These are phyloP conservation scores for Leptura quadrifasciata DNA, from an alignment of 2,888 invertebrate species.

Conservation along the genomic window DNA sequence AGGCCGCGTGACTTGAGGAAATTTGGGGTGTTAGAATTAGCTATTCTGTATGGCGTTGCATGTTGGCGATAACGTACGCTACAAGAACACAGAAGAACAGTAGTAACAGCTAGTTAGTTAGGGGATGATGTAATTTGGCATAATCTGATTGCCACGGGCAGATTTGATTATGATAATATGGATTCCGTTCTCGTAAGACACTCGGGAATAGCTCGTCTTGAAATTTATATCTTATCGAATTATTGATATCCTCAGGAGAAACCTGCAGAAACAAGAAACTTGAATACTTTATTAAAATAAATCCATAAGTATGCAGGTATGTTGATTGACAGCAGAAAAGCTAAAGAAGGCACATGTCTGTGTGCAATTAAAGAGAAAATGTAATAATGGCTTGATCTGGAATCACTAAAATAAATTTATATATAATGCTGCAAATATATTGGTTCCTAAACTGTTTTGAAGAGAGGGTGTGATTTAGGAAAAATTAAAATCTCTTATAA, in stretches of 20 bases:
- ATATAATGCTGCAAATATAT: too few species aligned
- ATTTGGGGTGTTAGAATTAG: constrained; percentile 49
- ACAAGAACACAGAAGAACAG: constrained; percentile 59
- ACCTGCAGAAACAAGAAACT: constrained; percentile 18
- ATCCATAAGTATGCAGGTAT: neutral
- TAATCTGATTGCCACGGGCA: constrained; percentile 70
- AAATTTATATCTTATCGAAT: constrained; percentile 59
- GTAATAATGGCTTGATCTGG: too few species aligned
- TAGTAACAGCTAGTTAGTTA: constrained; percentile 70
- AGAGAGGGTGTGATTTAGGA: too few species aligned
- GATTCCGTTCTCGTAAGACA: constrained; percentile 58
- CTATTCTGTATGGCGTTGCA: constrained; percentile 46
- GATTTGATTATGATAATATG: constrained; percentile 72
- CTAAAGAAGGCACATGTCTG: neutral
- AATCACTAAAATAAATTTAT: too few species aligned
- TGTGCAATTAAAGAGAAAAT: too few species aligned
- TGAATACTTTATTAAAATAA: neutral
- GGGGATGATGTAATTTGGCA: constrained; percentile 70
- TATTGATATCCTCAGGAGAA: constrained; percentile 29
- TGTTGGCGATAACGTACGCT: constrained; percentile 45
- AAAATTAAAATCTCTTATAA: too few species aligned
- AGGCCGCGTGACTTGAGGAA: constrained; percentile 43
- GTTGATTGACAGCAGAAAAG: neutral
- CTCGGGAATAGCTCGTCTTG: constrained; percentile 49
- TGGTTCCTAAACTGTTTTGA: too few species aligned